A percentile compares a stretch with the other conserved stretches of the same genome.
These are phyloP conservation scores for Dasyprocta punctata DNA, from an alignment of 2,113 vertebrate genomes.

Conservation along the genomic window DNA sequence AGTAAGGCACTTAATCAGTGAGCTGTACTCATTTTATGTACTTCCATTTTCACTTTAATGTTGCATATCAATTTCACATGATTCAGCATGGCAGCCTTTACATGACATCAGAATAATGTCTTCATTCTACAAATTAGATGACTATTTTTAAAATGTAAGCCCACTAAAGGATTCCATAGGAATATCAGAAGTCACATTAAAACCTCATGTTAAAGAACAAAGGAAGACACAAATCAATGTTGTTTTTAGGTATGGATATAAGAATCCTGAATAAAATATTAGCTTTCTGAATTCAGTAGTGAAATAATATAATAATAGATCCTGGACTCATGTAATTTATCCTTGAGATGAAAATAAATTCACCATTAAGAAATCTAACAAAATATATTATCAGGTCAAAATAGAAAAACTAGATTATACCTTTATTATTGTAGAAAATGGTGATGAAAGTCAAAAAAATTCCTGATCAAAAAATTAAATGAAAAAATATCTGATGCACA, in stretches of 20 bases:
- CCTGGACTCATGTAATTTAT: not conserved
- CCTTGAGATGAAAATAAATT: not conserved
- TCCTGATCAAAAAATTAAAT: not conserved
- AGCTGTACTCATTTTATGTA: not conserved
- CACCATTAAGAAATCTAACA: not conserved
- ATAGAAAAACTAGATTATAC: not conserved
- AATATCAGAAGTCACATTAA: not conserved
- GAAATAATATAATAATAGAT: not conserved
- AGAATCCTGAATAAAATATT: not conserved
- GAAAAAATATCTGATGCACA: not conserved
- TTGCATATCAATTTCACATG: not conserved
- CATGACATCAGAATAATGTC: not conserved
- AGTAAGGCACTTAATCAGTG: not conserved
- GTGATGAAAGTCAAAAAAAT: not conserved
- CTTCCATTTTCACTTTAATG: not conserved
- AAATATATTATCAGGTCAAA: not conserved
- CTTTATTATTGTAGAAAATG: not conserved
- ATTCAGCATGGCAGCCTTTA: not conserved
- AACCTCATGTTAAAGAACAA: not conserved
- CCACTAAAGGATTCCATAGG: not conserved
- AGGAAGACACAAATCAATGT: not conserved
- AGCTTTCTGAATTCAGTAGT: not conserved
- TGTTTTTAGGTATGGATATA: not conserved
- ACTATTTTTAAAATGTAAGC: not conserved
- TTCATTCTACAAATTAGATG: not conserved